These are phyloP conservation scores for Channa maculata DNA, from an alignment of 2,113 vertebrate genomes.

Conservation along the genomic window DNA sequence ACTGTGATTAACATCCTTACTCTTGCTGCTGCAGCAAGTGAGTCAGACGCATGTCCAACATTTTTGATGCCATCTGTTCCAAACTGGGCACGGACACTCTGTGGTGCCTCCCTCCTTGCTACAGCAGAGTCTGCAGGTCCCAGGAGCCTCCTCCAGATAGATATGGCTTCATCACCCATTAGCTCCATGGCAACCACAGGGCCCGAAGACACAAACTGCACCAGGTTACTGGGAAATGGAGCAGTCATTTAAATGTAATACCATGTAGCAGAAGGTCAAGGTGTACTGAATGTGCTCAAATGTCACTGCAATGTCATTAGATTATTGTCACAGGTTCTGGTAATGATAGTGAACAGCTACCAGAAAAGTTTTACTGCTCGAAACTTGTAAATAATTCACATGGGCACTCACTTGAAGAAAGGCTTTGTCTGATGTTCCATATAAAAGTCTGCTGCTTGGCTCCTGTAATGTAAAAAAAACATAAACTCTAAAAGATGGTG, in stretches of 20 bases:
- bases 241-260: neutral
- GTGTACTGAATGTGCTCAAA: conserved; percentile 12
- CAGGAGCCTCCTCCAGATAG: conserved; percentile 88
- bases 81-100: conserved; percentile 85
- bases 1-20: conserved; percentile 81
- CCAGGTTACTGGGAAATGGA: conserved; percentile 85
- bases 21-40: conserved; percentile 89
- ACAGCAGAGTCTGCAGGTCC: conserved; percentile 84
- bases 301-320: conserved; percentile 51
- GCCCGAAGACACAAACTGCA: conserved; percentile 90
- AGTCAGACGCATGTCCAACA: conserved; percentile 90
- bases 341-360: conserved; percentile 4
- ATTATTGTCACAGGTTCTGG: conserved; percentile 28
- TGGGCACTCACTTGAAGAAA: conserved; percentile 90
- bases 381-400: conserved; percentile 74
- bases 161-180: conserved; percentile 91
- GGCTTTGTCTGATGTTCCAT: conserved; percentile 91
- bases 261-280: neutral
- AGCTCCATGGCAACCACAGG: conserved; percentile 94
- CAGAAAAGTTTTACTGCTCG: conserved; percentile 23
- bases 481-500: conserved; percentile 48
- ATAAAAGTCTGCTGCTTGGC: conserved; percentile 92
- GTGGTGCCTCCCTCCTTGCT: conserved; percentile 85
- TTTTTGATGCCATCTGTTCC: conserved; percentile 88
- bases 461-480: conserved; percentile 85